Conservation (phyloP, 1,140 invertebrate species). For the Tenebrio molitor region DNA sequence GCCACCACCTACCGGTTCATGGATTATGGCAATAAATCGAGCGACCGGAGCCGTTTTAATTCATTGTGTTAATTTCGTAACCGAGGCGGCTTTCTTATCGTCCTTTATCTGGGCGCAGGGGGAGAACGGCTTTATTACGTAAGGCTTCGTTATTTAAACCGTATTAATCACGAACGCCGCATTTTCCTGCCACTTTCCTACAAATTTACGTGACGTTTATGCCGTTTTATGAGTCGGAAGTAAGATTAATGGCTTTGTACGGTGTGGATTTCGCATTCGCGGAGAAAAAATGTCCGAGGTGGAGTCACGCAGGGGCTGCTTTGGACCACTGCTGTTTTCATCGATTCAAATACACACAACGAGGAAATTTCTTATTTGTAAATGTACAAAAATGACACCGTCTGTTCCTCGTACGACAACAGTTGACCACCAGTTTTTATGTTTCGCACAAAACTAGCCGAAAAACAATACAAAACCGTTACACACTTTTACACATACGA, state of each 20-base stretch:
- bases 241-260: conserved; percentile 11
- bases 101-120: no score
- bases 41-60: neutral
- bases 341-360: no score
- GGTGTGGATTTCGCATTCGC: conserved; percentile 3
- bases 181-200: neutral
- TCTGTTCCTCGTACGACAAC: no score
- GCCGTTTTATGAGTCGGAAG: conserved; percentile 13
- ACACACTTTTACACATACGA: no score
- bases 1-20: neutral
- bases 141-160: conserved; percentile 22
- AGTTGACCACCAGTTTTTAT: no score
- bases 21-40: conserved; percentile 5
- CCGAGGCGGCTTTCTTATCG: neutral
- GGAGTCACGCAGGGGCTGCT: no score
- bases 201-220: conserved; percentile 36
- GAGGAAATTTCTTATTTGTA: no score
- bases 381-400: no score
- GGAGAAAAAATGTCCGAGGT: no score
- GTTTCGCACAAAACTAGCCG: no score
- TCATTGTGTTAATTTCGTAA: conserved; percentile 15
- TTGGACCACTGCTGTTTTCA: no score
- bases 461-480: no score
- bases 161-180: conserved; percentile 21
- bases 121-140: conserved; percentile 28